Evolutionary conservation across 2,797 vertebrate species (phyloP).

Genomic region (Macroramphosus scolopax): DNA sequence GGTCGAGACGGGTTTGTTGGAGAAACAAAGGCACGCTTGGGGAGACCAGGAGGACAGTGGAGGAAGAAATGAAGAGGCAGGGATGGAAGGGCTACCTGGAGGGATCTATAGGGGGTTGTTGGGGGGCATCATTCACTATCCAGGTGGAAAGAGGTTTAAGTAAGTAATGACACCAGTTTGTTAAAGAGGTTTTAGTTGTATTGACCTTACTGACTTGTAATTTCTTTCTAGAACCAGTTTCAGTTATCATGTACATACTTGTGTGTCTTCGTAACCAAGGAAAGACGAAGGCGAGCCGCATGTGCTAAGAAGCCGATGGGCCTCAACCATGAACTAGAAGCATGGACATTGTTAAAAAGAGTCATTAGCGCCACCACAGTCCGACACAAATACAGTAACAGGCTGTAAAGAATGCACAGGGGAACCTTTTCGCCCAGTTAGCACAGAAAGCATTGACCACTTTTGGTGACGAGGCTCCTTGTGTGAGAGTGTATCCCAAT

Average conservation of each 20-base stretch:
- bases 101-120: too few species aligned
- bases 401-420: conserved; percentile 44
- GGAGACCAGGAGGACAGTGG: too few species aligned
- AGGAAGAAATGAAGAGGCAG: too few species aligned
- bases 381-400: conserved; percentile 33
- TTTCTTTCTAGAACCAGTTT: too few species aligned
- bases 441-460: conserved; percentile 39
- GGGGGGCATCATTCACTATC: too few species aligned
- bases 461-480: conserved; percentile 18
- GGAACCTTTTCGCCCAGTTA: conserved; percentile 46
- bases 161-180: too few species aligned
- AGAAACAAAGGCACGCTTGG: too few species aligned
- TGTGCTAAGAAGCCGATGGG: conserved; percentile 23
- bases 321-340: conserved; percentile 16
- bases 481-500: conserved; percentile 33
- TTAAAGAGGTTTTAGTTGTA: too few species aligned
- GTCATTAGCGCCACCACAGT: conserved; percentile 51
- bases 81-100: too few species aligned
- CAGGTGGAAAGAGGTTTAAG: too few species aligned
- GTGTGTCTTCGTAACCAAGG: neutral
- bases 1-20: too few species aligned
- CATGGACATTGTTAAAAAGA: conserved; percentile 44
- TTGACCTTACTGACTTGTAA: too few species aligned
- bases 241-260: neutral
- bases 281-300: neutral